A percentile compares a stretch with the other conserved stretches of the same genome.
Evolutionary conservation across 1,140 invertebrate genomes (phyloP).

Genomic region (Drosophila miranda): DNA sequence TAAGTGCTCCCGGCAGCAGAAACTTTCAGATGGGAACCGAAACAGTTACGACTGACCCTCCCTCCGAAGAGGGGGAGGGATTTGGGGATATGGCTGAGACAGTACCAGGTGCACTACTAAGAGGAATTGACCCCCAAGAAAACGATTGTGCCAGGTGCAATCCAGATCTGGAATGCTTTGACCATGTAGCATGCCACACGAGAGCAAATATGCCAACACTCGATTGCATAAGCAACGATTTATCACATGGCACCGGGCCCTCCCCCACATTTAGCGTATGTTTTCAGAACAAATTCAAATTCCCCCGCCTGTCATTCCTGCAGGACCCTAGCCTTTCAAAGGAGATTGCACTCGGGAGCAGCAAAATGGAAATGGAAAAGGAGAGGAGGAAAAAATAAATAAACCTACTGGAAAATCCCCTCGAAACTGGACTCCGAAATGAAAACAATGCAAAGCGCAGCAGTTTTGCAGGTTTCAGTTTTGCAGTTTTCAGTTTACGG

Average conservation of each 20-base stretch:
- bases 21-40: constrained; percentile 22
- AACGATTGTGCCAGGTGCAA: constrained; percentile 16
- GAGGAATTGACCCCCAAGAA: not conserved
- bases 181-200: constrained; percentile 39
- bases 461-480: constrained; percentile 64
- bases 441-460: constrained; percentile 75
- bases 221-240: constrained; percentile 58
- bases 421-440: constrained; percentile 47
- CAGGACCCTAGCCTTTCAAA: constrained; percentile 36
- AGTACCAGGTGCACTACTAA: not conserved
- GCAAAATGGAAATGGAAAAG: not conserved
- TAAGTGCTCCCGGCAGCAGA: constrained; percentile 67
- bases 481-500: constrained; percentile 47
- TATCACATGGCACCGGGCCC: constrained; percentile 52
- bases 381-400: constrained; percentile 44
- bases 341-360: constrained; percentile 30
- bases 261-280: constrained; percentile 70
- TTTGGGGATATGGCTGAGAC: not conserved
- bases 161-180: constrained; percentile 8
- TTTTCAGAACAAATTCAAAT: constrained; percentile 62
- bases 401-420: constrained; percentile 45
- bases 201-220: constrained; percentile 50
- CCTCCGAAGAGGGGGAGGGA: not conserved
- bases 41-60: not conserved
- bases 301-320: constrained; percentile 17